A percentile compares a stretch with the other conserved stretches of the same genome.
phyloP scores from a whole-genome alignment of 2,797 vertebrate species.

The Phrynocephalus vlangalii region DNA sequence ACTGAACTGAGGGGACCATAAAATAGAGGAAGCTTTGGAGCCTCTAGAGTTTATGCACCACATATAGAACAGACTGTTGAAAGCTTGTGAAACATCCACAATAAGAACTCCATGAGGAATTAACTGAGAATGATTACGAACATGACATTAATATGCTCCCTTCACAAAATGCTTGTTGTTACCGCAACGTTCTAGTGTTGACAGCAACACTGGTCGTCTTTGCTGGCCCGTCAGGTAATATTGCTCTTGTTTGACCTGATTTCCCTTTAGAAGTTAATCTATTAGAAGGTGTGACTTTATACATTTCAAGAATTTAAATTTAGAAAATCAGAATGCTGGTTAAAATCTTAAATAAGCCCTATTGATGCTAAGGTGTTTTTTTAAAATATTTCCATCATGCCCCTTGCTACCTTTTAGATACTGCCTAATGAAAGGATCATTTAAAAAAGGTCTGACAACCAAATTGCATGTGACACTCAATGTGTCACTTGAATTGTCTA shows the following conservation, averaged over 20 bases:
- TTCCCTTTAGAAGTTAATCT: slow-evolving; percentile 26
- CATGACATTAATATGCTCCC: slow-evolving; percentile 26
- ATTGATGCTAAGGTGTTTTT: neutral
- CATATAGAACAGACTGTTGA: neutral
- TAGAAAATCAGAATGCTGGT: neutral
- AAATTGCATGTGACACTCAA: neutral
- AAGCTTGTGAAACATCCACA: slow-evolving; percentile 1
- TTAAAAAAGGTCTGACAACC: too few relatives aligned
- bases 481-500: neutral
- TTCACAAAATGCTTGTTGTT: slow-evolving; percentile 46
- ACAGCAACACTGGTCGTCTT: slow-evolving; percentile 31
- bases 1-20: neutral
- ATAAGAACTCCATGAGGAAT: slow-evolving; percentile 15
- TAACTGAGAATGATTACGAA: slow-evolving; percentile 10
- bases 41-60: slow-evolving; percentile 9
- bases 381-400: neutral
- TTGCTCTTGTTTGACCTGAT: neutral
- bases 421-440: neutral
- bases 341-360: neutral
- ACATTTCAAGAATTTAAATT: neutral
- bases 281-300: slow-evolving; percentile 19
- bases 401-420: neutral
- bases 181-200: slow-evolving; percentile 32
- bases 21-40: neutral
- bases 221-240: slow-evolving; percentile 21